These are phyloP conservation scores for Trypoxylus dichotomus DNA, from an alignment of 1,140 invertebrate species.

Conservation along the genomic window DNA sequence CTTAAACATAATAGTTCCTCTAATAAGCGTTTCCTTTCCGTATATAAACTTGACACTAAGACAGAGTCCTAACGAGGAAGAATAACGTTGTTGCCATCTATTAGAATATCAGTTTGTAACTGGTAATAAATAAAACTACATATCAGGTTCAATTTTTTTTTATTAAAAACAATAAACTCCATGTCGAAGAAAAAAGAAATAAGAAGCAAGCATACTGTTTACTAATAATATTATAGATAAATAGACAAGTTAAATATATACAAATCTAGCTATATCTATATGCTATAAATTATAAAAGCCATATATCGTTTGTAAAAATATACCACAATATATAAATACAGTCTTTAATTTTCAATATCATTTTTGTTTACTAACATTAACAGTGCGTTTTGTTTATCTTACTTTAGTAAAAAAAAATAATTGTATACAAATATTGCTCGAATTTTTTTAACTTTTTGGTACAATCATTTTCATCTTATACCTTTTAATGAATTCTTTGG, in stretches of 20 bases:
- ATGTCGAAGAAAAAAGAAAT: not conserved
- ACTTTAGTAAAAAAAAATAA: not conserved
- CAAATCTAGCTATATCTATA: not conserved
- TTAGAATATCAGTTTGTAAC: too few species aligned
- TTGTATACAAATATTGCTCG: not conserved
- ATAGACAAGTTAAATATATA: not conserved
- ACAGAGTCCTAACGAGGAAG: too few species aligned
- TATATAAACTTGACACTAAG: too few species aligned
- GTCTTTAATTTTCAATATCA: not conserved
- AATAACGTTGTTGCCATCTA: not conserved
- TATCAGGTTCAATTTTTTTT: not conserved
- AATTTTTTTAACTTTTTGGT: not conserved
- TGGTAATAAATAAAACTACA: too few species aligned
- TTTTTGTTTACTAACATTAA: not conserved
- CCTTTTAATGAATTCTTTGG: constrained; percentile 87
- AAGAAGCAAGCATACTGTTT: not conserved
- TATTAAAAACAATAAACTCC: not conserved
- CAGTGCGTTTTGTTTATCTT: not conserved
- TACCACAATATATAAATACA: not conserved
- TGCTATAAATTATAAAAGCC: too few species aligned
- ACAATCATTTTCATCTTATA: constrained; percentile 66
- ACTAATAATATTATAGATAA: not conserved
- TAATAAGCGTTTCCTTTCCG: too few species aligned
- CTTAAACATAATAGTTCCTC: too few species aligned
- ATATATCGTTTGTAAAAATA: not conserved